Evolutionary conservation across 2,888 invertebrate genomes (phyloP), one percentile per base, ranked within the genome.

Genomic region (Euplexia lucipara): DNA sequence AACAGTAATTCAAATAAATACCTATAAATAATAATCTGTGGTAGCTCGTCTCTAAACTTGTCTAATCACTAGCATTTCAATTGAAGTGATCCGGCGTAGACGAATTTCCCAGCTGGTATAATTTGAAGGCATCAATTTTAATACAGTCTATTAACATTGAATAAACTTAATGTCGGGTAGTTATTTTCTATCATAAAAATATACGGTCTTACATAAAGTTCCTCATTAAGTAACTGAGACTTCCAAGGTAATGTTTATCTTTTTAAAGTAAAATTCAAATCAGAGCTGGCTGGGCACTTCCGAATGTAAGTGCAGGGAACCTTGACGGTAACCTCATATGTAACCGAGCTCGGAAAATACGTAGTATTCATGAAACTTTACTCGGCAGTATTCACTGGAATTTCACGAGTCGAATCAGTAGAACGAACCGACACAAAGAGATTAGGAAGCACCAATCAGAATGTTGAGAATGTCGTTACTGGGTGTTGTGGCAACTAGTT

Each of bases 141-240:
- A 66, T 60, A 59, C 48, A 62, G 30, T 61, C 62, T 68, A 73
- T 79, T 67, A 76, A 67, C 67, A 72, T 70, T 79, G 53, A 78
- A 67, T 64, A 60, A 79, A 67, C 53, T 65, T 65, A 53, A 78
- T 63, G 66, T 60, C 49, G 18, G 39, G 39, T 64, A 65, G 59
- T 62, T 76, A 75, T 67, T 48, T 64, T 57, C 37, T 53, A 47
- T 64, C 61, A 75, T 76, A 73, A 76, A 79, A 70, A 78, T 79
- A 61, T 62, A 76, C 60, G 57, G 49, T 59, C 37, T 58, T 69
- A 62, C 48, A 61, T 61, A 63, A 75, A 63, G 73, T 73, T 62
- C 72, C 57, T 71, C 51, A 56, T 75, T 79, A 61, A 58, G 53
- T 60, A 64, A 64, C 41, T 42, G 32, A 71, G 72, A 77, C 52